A percentile compares a stretch with the other conserved stretches of the same genome.
phyloP scores from a whole-genome alignment of 2,888 invertebrate species.

The Neoscelio sp. region DNA sequence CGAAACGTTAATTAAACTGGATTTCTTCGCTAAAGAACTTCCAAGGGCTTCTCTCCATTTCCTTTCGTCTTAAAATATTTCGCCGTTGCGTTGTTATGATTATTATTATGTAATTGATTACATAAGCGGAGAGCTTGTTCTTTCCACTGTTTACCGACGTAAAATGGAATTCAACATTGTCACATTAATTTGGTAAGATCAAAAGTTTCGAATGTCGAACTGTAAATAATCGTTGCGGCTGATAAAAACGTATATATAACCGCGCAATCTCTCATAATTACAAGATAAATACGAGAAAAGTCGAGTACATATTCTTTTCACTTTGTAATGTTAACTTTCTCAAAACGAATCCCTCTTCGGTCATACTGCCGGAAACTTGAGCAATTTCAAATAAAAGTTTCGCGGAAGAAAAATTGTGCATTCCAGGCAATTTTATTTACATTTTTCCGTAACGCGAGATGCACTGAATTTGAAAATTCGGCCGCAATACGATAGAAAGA shows the following conservation, averaged over 20 bases:
- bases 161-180: conserved; percentile 1
- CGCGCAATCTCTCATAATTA: too few relatives aligned
- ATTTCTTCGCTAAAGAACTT: conserved; percentile 54
- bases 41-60: conserved; percentile 26
- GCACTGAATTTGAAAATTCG: conserved; percentile 7
- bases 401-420: conserved; percentile 11
- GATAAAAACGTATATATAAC: too few relatives aligned
- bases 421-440: conserved; percentile 25
- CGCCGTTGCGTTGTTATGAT: conserved; percentile 33
- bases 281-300: conserved; percentile 8
- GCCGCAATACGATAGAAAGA: background rate
- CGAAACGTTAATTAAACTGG: conserved; percentile 58
- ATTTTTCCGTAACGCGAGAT: conserved; percentile 21
- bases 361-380: conserved; percentile 9
- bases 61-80: conserved; percentile 48
- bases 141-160: conserved; percentile 1
- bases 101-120: conserved; percentile 54
- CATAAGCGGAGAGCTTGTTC: conserved; percentile 15
- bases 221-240: background rate
- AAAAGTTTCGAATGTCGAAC: background rate
- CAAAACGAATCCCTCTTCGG: background rate
- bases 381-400: conserved; percentile 32
- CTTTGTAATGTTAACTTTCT: conserved; percentile 20
- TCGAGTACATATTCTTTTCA: background rate
- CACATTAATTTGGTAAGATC: conserved; percentile 12